A percentile compares a stretch with the other conserved stretches of the same genome.
These are phyloP conservation scores for Genyomyrus donnyi DNA, from an alignment of 2,113 vertebrate genomes.

Conservation along the genomic window DNA sequence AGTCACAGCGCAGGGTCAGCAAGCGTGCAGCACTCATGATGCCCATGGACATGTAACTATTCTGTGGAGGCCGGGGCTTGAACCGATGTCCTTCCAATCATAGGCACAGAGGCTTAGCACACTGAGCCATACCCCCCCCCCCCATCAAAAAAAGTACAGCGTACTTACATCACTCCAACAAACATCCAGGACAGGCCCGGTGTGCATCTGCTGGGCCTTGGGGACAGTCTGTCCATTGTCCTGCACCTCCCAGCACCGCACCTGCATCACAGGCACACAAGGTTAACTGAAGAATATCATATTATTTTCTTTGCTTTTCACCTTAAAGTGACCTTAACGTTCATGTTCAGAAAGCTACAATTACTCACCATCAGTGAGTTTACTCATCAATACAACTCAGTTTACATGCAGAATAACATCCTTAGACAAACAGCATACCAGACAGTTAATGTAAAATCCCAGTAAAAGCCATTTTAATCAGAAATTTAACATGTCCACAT, in stretches of 20 bases:
- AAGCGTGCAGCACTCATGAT: background rate
- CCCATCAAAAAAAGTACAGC: background rate
- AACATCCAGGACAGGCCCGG: constrained; percentile 83
- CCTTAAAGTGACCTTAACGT: background rate
- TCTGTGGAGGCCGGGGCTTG: background rate
- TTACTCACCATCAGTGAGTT: background rate
- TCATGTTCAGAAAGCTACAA: background rate
- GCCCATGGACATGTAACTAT: background rate
- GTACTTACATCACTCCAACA: constrained; percentile 93
- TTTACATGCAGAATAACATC: background rate
- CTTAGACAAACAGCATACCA: background rate
- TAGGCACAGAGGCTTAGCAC: background rate
- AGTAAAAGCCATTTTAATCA: background rate
- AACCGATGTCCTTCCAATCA: background rate
- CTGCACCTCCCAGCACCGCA: constrained; percentile 97
- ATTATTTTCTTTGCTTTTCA: background rate
- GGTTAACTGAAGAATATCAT: background rate
- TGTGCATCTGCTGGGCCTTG: constrained; percentile 98
- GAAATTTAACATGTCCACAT: background rate
- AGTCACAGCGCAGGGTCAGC: background rate
- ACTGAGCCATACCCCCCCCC: background rate
- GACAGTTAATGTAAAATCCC: background rate
- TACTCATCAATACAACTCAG: background rate
- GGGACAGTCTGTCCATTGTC: constrained; percentile 96
- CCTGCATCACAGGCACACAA: constrained; percentile 53